phyloP scores from a whole-genome alignment of 2,888 invertebrate species.

The Papilio demoleus region DNA sequence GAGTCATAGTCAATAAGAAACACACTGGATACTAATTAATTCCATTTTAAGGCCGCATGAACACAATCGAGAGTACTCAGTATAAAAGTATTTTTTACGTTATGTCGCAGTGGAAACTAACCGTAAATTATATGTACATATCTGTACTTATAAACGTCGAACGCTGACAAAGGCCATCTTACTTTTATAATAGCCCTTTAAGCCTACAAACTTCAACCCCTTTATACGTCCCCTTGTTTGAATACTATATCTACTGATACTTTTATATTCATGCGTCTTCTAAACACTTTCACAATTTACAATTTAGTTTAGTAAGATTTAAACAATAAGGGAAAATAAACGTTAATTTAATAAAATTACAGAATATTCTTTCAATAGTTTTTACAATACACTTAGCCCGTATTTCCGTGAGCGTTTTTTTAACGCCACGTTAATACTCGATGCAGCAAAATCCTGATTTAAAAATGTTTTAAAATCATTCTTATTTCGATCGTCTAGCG shows the following conservation, averaged over 20 bases:
- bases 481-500: no score
- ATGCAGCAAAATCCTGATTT: no score
- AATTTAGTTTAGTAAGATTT: no score
- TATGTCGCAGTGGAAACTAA: no score
- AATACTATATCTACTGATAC: not conserved
- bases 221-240: conserved; percentile 8
- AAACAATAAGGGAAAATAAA: not conserved
- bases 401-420: no score
- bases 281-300: not conserved
- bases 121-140: not conserved
- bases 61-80: no score
- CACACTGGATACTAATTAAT: no score
- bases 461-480: no score
- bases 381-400: not conserved
- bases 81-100: no score
- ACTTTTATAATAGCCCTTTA: not conserved
- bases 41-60: no score
- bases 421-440: no score
- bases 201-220: not conserved
- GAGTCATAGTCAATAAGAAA: no score
- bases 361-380: not conserved
- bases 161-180: not conserved
- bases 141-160: not conserved
- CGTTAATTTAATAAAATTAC: not conserved
- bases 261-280: not conserved